These are phyloP conservation scores for Pygocentrus nattereri DNA, from an alignment of 2,797 vertebrate genomes.

Conservation along the genomic window DNA sequence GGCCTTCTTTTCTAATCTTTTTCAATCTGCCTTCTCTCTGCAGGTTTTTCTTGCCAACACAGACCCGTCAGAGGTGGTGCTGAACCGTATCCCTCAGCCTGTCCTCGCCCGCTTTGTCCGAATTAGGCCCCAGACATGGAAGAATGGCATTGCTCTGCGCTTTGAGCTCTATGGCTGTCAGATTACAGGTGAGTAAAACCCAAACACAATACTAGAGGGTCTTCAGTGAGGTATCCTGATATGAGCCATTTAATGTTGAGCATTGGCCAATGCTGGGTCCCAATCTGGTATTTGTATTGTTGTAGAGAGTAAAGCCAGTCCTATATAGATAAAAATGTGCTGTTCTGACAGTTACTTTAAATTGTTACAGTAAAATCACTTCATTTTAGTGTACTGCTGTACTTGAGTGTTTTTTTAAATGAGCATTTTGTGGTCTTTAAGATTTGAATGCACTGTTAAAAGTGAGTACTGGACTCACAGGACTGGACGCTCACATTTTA, in stretches of 20 bases:
- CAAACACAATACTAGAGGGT: no score
- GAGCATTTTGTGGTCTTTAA: neutral
- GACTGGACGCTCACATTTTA: no score
- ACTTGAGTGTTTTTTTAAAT: neutral
- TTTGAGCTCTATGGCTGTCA: constrained; percentile 97
- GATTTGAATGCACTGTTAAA: neutral
- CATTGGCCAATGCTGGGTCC: no score
- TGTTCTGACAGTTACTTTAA: neutral
- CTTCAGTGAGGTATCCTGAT: no score
- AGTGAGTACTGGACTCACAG: no score
- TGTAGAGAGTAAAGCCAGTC: no score
- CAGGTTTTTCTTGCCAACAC: constrained; percentile 93
- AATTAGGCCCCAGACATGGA: constrained; percentile 93
- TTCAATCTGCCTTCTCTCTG: constrained; percentile 30
- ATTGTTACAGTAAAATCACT: neutral
- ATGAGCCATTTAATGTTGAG: no score
- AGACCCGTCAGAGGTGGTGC: constrained; percentile 91
- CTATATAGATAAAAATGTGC: neutral
- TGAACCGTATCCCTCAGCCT: constrained; percentile 92
- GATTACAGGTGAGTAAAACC: constrained; percentile 86
- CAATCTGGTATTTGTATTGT: no score
- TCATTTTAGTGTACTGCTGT: neutral
- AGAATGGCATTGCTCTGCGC: constrained; percentile 91
- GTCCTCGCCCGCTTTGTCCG: constrained; percentile 93
- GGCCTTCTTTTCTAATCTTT: constrained; percentile 5